These are phyloP conservation scores for Bombyx mori DNA, from an alignment of 1,140 invertebrate species.

Conservation along the genomic window ASM3026992v2 NC_085131.1:2947501-2948000, in stretches of 20 bases:
- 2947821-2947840: constrained; percentile 12
- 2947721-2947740: constrained; percentile 60
- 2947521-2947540: too few relatives aligned
- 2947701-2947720: constrained; percentile 51
- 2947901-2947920: background rate
- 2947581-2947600: too few relatives aligned
- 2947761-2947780: constrained; percentile 44
- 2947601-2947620: too few relatives aligned
- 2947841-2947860: background rate
- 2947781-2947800: constrained; percentile 25
- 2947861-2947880: background rate
- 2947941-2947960: too few relatives aligned
- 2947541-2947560: too few relatives aligned
- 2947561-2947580: too few relatives aligned
- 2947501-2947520: too few relatives aligned
- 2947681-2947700: constrained; percentile 51
- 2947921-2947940: too few relatives aligned
- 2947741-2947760: constrained; percentile 29
- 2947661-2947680: constrained; percentile 2
- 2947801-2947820: constrained; percentile 1
- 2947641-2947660: background rate
- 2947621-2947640: background rate
- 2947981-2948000: too few relatives aligned
- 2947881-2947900: background rate
- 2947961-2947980: too few relatives aligned